These are phyloP conservation scores for Sinosuthora webbiana DNA, from an alignment of 2,113 vertebrate genomes.

Conservation along the genomic window DNA sequence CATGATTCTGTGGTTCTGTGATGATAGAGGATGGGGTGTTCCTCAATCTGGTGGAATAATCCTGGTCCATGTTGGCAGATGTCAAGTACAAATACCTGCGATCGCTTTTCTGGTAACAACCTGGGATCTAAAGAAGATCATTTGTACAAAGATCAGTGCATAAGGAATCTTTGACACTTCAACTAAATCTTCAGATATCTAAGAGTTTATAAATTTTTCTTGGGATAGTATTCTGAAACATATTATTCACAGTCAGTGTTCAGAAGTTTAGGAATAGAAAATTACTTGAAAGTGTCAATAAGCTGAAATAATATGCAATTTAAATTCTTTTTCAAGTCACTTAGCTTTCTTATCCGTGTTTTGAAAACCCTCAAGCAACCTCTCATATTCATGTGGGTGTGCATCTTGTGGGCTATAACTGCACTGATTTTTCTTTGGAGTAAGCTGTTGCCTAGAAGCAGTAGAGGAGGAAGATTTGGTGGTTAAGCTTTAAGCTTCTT, in stretches of 20 bases:
- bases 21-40: rapidly evolving
- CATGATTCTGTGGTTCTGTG: not conserved
- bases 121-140: not conserved
- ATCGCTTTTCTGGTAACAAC: not conserved
- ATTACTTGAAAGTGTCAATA: not conserved
- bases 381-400: not conserved
- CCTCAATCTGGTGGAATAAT: not conserved
- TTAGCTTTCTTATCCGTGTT: not conserved
- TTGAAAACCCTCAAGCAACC: slow-evolving; percentile 15
- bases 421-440: not conserved
- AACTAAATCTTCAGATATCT: not conserved
- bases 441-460: slow-evolving; percentile 20
- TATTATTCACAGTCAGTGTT: not conserved
- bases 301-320: not conserved
- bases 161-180: not conserved
- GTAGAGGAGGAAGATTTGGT: not conserved
- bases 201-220: not conserved
- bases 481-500: not conserved
- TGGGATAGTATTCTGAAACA: not conserved
- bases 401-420: not conserved
- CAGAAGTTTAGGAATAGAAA: not conserved
- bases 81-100: not conserved
- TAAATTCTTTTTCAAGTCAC: not conserved
- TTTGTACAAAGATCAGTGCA: not conserved
- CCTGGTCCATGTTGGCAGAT: not conserved